phyloP scores from a whole-genome alignment of 2,888 invertebrate genomes.

The Vanessa cardui region DNA sequence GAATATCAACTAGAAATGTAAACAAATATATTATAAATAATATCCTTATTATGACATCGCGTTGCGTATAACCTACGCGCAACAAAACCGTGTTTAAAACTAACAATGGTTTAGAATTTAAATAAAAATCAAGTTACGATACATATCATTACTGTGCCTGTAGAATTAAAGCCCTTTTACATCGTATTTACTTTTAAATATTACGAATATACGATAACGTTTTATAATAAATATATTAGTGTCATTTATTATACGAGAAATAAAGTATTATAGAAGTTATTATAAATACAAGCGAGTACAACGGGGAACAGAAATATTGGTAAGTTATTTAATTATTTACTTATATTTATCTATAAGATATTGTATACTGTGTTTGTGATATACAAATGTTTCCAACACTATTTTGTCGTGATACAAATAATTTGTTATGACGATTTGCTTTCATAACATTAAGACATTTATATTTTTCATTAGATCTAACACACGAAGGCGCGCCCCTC shows the following conservation, averaged over 20 bases:
- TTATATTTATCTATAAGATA: background rate
- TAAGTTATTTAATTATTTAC: slow-evolving; percentile 30
- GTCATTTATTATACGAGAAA: slow-evolving; percentile 32
- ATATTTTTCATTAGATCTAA: too few species aligned
- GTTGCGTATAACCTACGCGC: slow-evolving; percentile 35
- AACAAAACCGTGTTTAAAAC: slow-evolving; percentile 35
- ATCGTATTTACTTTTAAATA: slow-evolving; percentile 30
- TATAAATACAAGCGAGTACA: slow-evolving; percentile 22
- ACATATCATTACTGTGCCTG: slow-evolving; percentile 80
- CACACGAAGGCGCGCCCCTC: too few species aligned
- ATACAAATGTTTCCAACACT: too few species aligned
- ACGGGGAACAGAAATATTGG: slow-evolving; percentile 36
- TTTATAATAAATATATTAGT: slow-evolving; percentile 45
- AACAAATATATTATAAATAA: slow-evolving; percentile 14
- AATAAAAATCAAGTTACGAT: slow-evolving; percentile 62
- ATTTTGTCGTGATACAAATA: too few species aligned
- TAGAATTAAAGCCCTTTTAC: slow-evolving; percentile 54
- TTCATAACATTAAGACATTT: too few species aligned
- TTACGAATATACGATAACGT: slow-evolving; percentile 35
- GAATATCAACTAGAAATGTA: slow-evolving; percentile 21
- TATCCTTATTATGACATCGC: slow-evolving; percentile 14
- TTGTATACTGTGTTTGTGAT: background rate
- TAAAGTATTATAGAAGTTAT: slow-evolving; percentile 32
- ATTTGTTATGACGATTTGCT: too few species aligned
- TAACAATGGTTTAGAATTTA: slow-evolving; percentile 50